A percentile compares a stretch with the other conserved stretches of the same genome.
Conservation (phyloP, 2,888 invertebrate species). For the Philopedon plagiatum region DNA sequence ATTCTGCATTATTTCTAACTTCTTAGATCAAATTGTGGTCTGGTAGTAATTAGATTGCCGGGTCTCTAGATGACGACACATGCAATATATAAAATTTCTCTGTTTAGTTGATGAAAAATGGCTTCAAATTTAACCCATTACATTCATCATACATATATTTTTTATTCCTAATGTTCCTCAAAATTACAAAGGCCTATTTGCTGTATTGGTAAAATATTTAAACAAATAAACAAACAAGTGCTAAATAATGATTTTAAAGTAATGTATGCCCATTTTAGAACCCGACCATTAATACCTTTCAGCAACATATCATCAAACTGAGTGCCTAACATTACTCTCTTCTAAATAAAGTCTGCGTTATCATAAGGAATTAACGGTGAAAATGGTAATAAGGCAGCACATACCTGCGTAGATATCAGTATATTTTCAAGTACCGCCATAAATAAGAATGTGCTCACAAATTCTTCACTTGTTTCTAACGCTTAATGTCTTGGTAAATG, state of each 20-base stretch:
- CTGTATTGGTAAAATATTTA: no score
- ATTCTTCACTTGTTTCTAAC: conserved; percentile 19
- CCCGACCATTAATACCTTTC: not conserved
- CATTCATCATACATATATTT: no score
- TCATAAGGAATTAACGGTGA: conserved; percentile 25
- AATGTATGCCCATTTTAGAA: not conserved
- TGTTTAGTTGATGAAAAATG: no score
- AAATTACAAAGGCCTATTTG: no score
- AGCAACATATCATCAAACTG: not conserved
- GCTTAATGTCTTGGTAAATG: no score
- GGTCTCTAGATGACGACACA: no score
- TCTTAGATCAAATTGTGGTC: no score
- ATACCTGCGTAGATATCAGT: conserved; percentile 24
- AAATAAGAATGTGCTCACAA: conserved; percentile 20
- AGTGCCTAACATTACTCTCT: conserved; percentile 8
- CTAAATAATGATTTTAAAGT: not conserved
- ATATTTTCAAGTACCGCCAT: conserved; percentile 18
- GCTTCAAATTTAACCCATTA: no score
- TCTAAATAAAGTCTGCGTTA: conserved; percentile 13
- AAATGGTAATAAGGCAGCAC: conserved; percentile 31
- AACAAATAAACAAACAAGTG: not conserved
- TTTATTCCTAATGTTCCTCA: no score
- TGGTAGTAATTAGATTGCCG: no score
- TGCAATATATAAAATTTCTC: no score
- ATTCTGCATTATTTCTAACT: no score